Evolutionary conservation across 92 coral and sea anemone species (phyloP).

Genomic region (Scolanthus callimorphus): DNA sequence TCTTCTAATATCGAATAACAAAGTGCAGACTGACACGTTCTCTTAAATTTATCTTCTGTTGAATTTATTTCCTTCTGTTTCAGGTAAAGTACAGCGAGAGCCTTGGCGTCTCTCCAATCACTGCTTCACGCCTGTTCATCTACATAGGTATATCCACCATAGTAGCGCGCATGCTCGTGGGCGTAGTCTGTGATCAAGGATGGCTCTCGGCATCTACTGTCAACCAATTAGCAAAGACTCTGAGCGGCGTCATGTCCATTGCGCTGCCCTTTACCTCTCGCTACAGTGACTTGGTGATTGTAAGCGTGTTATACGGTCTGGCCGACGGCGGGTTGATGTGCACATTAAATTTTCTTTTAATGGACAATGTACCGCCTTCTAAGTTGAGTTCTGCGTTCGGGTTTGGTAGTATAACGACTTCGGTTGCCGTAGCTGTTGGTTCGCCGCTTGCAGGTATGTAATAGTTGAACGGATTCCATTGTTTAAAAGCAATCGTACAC

Average conservation of each 20-base stretch:
- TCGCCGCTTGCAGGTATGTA: constrained; percentile 52
- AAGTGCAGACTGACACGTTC: too few relatives aligned
- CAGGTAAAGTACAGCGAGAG: constrained; percentile 44
- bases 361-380: constrained; percentile 16
- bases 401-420: constrained; percentile 20
- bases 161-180: constrained; percentile 12
- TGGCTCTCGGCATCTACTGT: constrained; percentile 14
- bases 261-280: constrained; percentile 21
- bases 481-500: too few relatives aligned
- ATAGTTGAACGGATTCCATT: too few relatives aligned
- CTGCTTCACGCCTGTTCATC: constrained; percentile 35
- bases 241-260: constrained; percentile 15
- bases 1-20: too few relatives aligned
- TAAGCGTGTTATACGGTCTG: constrained; percentile 36
- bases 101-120: constrained; percentile 34
- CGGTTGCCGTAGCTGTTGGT: constrained; percentile 36
- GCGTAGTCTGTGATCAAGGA: constrained; percentile 26
- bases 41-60: too few relatives aligned
- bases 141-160: constrained; percentile 39
- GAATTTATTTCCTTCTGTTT: neutral
- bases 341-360: constrained; percentile 17
- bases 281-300: constrained; percentile 17
- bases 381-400: constrained; percentile 32
- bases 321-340: constrained; percentile 42
- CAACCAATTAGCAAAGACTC: constrained; percentile 21